Evolutionary conservation across 2,113 vertebrate genomes (phyloP), one percentile per base, ranked within the genome.

Genomic region (Arenaria interpres): DNA sequence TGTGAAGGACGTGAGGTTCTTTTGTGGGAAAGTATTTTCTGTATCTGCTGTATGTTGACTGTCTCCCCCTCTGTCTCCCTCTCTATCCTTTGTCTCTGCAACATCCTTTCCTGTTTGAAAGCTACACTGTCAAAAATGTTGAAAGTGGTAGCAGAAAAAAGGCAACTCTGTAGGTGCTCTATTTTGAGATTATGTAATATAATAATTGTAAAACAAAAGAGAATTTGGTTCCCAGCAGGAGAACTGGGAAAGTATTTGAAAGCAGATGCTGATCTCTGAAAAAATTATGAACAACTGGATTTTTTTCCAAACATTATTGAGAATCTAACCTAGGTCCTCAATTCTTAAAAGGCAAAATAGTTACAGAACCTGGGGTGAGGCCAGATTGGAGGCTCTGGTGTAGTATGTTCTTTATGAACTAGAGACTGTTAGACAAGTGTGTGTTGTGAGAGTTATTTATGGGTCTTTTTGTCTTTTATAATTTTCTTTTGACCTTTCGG

Each of bases 401-500:
- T 73, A 39, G 4, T 68, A 39, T 75, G 27, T 56, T 83, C n/a
- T 68, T 71, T 43, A 62, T 28, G 41, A 92, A 43, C 22, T 41
- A 33, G 53, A 76, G 43, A 18, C 27, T 67, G 3, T 53, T 84
- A 43, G 23, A 64, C 48, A 88, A 85, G 37, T 63, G 10, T 45
- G 6, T 64, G 10, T 62, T 95, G 11, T 56, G 68, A 64, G n/a
- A 84, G 39, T 66, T 75, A 80, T 14, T 94, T 84, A 17, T 6
- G 30, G 6, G 19, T 82, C 22, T 73, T 43, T 71, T 60, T 88
- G 56, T 82, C n/a, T 77, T 92, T 32, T 46, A 9, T 62, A 3
- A 85, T 90, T 76, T 88, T 32, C 28, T 87, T 75, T 89, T 96
- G 78, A 63, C 79, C 8, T 96, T 81, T 91, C 82, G 71, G 10